Base-by-base conservation (phyloP, 2,797 vertebrate genomes). In the Eremophila alpestris region DNA sequence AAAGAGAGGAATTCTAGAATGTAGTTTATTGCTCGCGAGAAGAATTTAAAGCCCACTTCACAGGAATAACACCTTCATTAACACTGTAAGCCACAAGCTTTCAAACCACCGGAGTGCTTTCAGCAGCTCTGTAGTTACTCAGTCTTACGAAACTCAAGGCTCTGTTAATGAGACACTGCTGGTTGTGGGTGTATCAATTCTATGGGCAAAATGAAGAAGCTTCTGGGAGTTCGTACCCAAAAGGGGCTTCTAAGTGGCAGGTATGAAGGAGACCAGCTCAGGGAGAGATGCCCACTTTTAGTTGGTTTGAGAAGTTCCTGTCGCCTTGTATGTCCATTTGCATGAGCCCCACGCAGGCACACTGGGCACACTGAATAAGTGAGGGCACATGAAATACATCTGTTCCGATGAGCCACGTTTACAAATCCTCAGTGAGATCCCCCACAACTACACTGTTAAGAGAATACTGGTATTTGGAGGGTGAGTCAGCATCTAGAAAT, bases 401-500 rank as follows among this genome's bases (percentile, higher is more conserved):
- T 24, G 3, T 27, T 34, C 16, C 15, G 7, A 52, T 29, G 5
- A 67, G 34, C 17, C 1, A 0, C 2, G 38, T 36, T 85, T 64
- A 43, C 69, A 71, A 48, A 49, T 43, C 32, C 60, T 34, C 41
- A 38, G 41, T 4, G 19, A 62, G 73, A 90, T 29, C n/a, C 49
- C 38, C 46, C 0, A 0, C 23, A 78, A 22, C 10, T 16, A 6
- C 0, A 0, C 26, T 49, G 29, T 20, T 48, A 70, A 64, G 52
- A 48, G 77, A 76, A 78, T 77, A 15, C 4, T 20, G 34, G 19
- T 52, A 55, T 73, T 48, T 65, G 56, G 56, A 89, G 86, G 29
- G 30, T 8, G 15, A 78, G 36, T 75, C 62, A 36, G 4, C 51
- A 89, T 41, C 11, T 55, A 62, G 78, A 76, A 87, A 69, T 8